phyloP scores from a whole-genome alignment of 1,140 invertebrate species.

The Anoplolepis gracilipes region DNA sequence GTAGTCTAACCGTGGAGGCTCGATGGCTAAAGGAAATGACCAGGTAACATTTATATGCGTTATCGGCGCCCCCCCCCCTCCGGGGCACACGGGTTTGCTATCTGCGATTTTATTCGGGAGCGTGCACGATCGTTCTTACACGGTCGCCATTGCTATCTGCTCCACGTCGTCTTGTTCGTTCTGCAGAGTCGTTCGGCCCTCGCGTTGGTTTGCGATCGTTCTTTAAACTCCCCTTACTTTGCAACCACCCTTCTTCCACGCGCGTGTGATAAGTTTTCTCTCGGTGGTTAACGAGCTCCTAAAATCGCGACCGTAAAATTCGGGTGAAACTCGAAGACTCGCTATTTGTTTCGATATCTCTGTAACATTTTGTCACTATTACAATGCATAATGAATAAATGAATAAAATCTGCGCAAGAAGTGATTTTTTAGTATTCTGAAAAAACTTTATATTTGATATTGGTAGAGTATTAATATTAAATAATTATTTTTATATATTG shows the following conservation, averaged over 20 bases:
- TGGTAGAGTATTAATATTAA: neutral
- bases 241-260: neutral
- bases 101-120: conserved; percentile 55
- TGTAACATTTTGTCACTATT: neutral
- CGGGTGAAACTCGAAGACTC: neutral
- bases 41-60: conserved; percentile 39
- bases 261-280: conserved; percentile 50
- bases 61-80: conserved; percentile 7
- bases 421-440: neutral
- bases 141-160: conserved; percentile 42
- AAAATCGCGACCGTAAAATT: conserved; percentile 43
- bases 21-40: conserved; percentile 33
- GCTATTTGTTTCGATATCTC: neutral
- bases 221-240: conserved; percentile 29
- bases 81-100: conserved; percentile 22
- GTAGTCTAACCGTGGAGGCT: neutral
- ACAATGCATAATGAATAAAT: neutral
- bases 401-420: neutral
- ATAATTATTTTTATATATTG: no score
- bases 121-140: conserved; percentile 43
- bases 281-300: conserved; percentile 28
- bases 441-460: neutral
- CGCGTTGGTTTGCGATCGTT: conserved; percentile 37
- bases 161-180: conserved; percentile 42
- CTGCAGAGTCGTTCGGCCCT: conserved; percentile 22